Evolutionary conservation across 2,888 invertebrate species (phyloP), one percentile per base, ranked within the genome.

Genomic region (Podotricha telesiphe): DNA sequence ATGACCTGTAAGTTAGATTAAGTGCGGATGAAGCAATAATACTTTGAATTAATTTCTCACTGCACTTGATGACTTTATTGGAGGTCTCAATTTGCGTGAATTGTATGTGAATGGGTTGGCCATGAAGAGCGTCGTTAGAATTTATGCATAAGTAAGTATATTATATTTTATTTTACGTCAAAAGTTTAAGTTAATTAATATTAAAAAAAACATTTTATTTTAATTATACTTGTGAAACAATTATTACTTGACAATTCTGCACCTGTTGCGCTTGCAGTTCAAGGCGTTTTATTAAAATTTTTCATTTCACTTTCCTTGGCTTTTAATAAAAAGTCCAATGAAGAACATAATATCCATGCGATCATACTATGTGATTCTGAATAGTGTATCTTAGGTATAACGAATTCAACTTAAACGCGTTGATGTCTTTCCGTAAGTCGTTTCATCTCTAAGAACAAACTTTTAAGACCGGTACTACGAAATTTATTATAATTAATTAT

Each of bases 371-470:
- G n/a, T 19, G 19, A 50, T 20, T 48, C 15, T 13, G 7, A 51
- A 51, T 42, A 34, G n/a, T 13, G 13, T 28, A 22, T 20, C 17
- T 50, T 22, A 19, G 40, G 28, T 22, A 51, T 55, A 53, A 70
- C 40, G 48, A 63, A 48, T 72, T 68, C 59, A 40, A 62, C 53
- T 58, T 50, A 63, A 34, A 62, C 80, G 79, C 90, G 89, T 91
- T 89, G 88, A 89, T 81, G 82, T 89, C 87, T 89, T 89, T 89
- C 85, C 80, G 80, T 85, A 81, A 78, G 78, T 76, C 72, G 73
- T 65, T 71, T 53, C 40, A 47, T 10, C 48, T 61, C 61, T 17
- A 34, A 48, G 61, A 61, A 61, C 45, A 48, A 45, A 28, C n/a
- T 17, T 47, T 8, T 28, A 17, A 48, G 34, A 61, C 61, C 61